Percentiles rank a stretch among this genome's conserved stretches.
These are phyloP conservation scores for Babyrousa celebensis DNA, from an alignment of 2,797 vertebrate genomes.

Conservation along the genomic window DNA sequence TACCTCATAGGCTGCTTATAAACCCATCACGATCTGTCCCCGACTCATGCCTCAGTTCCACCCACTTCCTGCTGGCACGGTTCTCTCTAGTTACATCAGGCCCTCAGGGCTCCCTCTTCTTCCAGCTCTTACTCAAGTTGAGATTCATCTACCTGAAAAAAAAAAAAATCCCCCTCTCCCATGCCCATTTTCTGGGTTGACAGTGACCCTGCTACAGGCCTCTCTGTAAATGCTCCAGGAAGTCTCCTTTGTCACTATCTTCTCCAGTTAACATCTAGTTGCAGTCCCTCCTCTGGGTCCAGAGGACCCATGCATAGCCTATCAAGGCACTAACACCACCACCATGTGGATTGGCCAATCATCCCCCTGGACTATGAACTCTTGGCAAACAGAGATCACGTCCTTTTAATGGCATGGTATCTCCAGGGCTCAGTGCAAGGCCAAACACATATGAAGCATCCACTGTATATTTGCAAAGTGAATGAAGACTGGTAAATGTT, in stretches of 20 bases:
- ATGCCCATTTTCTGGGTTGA: neutral
- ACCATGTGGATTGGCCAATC: fast-evolving
- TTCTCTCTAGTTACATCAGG: neutral
- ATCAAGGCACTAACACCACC: neutral
- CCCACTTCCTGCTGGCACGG: neutral
- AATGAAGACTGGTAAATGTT: neutral
- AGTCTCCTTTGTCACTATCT: neutral
- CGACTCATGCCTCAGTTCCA: neutral
- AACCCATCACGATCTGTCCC: neutral
- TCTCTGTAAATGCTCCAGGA: neutral
- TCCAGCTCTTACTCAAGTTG: neutral
- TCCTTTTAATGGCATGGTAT: neutral
- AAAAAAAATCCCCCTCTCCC: no score
- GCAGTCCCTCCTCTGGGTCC: neutral
- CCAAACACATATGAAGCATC: neutral
- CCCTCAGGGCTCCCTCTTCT: neutral
- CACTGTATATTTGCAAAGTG: neutral
- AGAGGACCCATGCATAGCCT: no score
- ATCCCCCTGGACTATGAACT: neutral
- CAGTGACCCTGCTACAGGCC: neutral
- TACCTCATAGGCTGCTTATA: neutral
- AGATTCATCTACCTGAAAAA: constrained; percentile 8
- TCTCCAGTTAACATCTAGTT: neutral
- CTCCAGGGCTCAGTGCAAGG: neutral
- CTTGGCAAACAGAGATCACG: neutral